phyloP scores from a whole-genome alignment of 2,888 invertebrate species.

The Athrips mouffetella region DNA sequence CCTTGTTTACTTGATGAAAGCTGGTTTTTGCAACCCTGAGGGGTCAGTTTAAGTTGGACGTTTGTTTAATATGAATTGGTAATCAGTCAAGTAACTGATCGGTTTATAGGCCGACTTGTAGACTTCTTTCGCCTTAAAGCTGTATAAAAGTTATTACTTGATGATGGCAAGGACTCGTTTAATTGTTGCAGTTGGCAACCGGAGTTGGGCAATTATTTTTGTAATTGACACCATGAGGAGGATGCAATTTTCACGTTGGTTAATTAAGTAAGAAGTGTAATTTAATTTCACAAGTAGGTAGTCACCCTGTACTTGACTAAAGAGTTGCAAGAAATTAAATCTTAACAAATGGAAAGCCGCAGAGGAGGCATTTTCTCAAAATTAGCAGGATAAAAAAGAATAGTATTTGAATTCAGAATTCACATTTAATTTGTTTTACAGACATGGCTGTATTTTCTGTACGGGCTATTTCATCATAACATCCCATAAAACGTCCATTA shows the following conservation, averaged over 20 bases:
- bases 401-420: too few relatives aligned
- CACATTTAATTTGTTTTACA: too few relatives aligned
- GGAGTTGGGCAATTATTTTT: conserved; percentile 19
- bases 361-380: too few relatives aligned
- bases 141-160: conserved; percentile 20
- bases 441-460: too few relatives aligned
- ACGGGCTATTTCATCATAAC: too few relatives aligned
- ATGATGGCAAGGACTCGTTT: conserved; percentile 18
- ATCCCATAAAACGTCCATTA: too few relatives aligned
- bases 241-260: background rate
- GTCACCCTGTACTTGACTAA: too few relatives aligned
- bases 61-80: conserved; percentile 40
- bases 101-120: conserved; percentile 27
- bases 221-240: background rate
- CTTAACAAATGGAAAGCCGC: too few relatives aligned
- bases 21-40: conserved; percentile 15
- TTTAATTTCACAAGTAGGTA: too few relatives aligned
- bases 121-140: conserved; percentile 27
- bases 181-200: background rate
- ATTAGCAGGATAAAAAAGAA: too few relatives aligned
- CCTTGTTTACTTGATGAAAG: conserved; percentile 21
- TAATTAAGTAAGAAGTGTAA: background rate
- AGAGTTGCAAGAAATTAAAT: too few relatives aligned
- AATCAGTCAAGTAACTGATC: conserved; percentile 30
- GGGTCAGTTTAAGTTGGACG: conserved; percentile 30